Conservation (phyloP, 1,140 invertebrate genomes). For the Drosophila nikananu region DNA sequence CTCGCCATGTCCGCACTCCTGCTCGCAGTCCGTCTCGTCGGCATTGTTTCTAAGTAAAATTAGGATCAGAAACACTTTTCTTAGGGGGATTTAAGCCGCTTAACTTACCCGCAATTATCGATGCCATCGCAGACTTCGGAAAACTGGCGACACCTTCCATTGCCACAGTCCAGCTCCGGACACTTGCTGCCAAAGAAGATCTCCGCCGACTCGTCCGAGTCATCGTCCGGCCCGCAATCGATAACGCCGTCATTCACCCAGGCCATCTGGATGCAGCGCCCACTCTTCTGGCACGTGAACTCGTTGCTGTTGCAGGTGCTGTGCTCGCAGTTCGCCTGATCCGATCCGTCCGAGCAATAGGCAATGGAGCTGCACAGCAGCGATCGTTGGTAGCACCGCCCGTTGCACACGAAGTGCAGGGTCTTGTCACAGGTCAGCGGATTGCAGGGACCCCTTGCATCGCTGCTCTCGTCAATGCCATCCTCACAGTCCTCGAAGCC, state of each 20-base stretch:
- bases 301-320: constrained; percentile 88
- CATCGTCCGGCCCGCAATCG: constrained; percentile 88
- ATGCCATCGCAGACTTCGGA: constrained; percentile 91
- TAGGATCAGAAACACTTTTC: neutral
- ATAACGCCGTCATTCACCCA: constrained; percentile 90
- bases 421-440: constrained; percentile 64
- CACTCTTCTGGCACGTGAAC: constrained; percentile 87
- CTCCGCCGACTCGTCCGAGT: constrained; percentile 81
- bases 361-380: constrained; percentile 89
- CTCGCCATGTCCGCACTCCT: constrained; percentile 74
- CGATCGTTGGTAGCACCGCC: constrained; percentile 88
- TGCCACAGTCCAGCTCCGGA: constrained; percentile 89
- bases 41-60: constrained; percentile 86
- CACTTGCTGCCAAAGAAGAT: constrained; percentile 87
- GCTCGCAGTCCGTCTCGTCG: constrained; percentile 87
- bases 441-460: constrained; percentile 83
- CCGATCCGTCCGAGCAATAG: constrained; percentile 89
- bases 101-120: constrained; percentile 89
- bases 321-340: constrained; percentile 87
- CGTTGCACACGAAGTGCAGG: constrained; percentile 86
- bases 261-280: constrained; percentile 89
- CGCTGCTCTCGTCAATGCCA: constrained; percentile 91
- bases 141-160: constrained; percentile 90
- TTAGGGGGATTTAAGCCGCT: accelerated
- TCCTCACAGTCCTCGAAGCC: constrained; percentile 93